These are phyloP conservation scores for Rynchops niger DNA, from an alignment of 2,113 vertebrate species.

Conservation along the genomic window DNA sequence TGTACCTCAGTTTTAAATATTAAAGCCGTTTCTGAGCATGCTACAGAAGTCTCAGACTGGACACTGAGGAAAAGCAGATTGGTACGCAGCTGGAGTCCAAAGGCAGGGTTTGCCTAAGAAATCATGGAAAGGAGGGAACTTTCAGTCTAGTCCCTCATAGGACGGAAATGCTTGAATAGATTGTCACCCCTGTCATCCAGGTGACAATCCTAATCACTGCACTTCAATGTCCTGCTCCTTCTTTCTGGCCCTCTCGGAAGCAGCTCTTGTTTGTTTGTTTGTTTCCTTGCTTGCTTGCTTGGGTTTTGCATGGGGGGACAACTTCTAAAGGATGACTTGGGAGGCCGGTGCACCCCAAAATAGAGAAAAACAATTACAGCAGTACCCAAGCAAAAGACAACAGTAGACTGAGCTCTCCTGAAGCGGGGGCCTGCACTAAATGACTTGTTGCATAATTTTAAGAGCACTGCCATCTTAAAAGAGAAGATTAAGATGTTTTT, in stretches of 20 bases:
- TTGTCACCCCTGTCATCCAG: background rate
- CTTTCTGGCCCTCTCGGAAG: background rate
- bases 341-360: background rate
- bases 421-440: background rate
- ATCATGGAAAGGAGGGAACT: background rate
- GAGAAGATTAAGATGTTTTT: background rate
- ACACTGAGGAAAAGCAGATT: background rate
- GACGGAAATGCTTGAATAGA: background rate
- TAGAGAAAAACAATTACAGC: background rate
- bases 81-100: background rate
- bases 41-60: background rate
- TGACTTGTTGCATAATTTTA: background rate
- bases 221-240: background rate
- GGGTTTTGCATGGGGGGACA: background rate
- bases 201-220: background rate
- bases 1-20: background rate
- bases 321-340: background rate
- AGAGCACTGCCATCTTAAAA: background rate
- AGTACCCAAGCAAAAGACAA: background rate
- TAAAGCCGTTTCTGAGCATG: background rate
- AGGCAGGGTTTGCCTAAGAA: background rate
- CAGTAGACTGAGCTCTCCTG: background rate
- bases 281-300: accelerated
- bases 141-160: background rate
- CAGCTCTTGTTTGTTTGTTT: background rate